These are phyloP conservation scores for Peromyscus aztecus DNA, from an alignment of 2,797 vertebrate genomes.

Conservation along the genomic window DNA sequence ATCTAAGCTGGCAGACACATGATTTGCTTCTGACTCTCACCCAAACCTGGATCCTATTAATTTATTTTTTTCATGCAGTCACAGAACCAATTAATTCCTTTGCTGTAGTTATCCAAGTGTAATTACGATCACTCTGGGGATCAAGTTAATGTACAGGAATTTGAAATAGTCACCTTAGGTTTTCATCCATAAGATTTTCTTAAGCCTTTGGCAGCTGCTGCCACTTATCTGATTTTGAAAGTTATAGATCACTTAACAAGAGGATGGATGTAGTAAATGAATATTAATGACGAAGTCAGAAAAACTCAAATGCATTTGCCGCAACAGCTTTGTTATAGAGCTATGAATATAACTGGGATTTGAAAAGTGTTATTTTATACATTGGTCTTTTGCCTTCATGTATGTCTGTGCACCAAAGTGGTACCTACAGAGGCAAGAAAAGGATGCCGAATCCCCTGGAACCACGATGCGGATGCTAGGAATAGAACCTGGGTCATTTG, in stretches of 20 bases:
- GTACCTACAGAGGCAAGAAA: neutral
- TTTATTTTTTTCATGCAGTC: neutral
- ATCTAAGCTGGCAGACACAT: neutral
- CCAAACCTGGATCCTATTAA: neutral
- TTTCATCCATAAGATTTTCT: conserved; percentile 48
- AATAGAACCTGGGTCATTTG: neutral
- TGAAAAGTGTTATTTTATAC: neutral
- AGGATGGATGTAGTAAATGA: neutral
- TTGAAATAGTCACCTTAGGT: neutral
- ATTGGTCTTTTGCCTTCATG: neutral
- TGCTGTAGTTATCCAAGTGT: neutral
- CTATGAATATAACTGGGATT: neutral
- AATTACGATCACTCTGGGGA: neutral
- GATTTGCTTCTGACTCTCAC: neutral
- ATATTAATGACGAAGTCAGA: conserved; percentile 19
- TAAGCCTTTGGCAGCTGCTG: neutral
- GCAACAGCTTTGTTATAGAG: neutral
- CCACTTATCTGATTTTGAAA: conserved; percentile 35
- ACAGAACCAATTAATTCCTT: neutral
- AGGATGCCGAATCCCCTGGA: neutral
- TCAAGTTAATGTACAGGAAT: neutral
- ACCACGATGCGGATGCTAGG: neutral
- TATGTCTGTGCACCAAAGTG: neutral
- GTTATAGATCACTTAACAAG: neutral
- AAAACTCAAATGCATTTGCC: conserved; percentile 6